Evolutionary conservation across 2,797 vertebrate genomes (phyloP).

Genomic region (Enteromius mattozi): DNA sequence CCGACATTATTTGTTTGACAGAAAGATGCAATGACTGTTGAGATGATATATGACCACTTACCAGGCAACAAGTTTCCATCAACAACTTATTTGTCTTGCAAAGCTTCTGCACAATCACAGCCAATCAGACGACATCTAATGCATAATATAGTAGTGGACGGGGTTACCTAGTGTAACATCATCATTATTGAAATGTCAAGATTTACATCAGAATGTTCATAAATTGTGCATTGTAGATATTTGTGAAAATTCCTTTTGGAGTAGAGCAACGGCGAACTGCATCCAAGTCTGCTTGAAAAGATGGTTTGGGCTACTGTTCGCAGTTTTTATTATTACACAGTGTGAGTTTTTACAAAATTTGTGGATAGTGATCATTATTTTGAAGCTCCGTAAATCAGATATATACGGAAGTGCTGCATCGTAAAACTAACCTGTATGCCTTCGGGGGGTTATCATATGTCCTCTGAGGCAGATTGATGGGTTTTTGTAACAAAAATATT

Average conservation of each 20-base stretch:
- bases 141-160: neutral
- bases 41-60: neutral
- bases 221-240: neutral
- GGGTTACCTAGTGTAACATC: neutral
- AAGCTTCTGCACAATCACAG: neutral
- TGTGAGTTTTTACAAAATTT: too few species aligned
- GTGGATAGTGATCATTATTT: too few species aligned
- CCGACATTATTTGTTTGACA: neutral
- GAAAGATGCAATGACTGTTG: slow-evolving; percentile 23
- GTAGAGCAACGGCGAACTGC: neutral
- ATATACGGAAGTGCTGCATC: too few species aligned
- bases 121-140: neutral
- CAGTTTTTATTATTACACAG: neutral
- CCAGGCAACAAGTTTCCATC: neutral
- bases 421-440: too few species aligned
- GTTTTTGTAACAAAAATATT: too few species aligned
- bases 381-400: too few species aligned
- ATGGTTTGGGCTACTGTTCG: neutral
- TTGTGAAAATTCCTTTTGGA: neutral
- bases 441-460: too few species aligned
- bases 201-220: neutral
- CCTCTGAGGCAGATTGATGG: too few species aligned
- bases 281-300: neutral
- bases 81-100: neutral
- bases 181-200: too few species aligned